Evolutionary conservation across 1,140 invertebrate genomes (phyloP).

Genomic region (Panulirus ornatus): DNA sequence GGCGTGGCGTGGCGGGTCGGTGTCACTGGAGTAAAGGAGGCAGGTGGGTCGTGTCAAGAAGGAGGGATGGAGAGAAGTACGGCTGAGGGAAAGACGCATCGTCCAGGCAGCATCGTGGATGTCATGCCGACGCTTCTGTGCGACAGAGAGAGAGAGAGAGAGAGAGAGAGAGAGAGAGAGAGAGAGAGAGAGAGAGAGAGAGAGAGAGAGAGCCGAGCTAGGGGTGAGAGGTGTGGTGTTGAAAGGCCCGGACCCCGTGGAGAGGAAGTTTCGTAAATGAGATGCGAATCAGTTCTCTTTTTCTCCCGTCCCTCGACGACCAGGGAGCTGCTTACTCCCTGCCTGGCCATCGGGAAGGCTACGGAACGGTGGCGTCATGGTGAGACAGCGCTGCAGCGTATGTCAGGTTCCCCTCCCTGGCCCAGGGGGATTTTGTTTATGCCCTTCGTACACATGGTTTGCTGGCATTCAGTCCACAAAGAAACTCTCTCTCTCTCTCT

Average conservation of each 20-base stretch:
- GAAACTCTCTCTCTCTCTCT: background rate
- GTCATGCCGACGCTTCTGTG: background rate
- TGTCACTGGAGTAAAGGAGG: background rate
- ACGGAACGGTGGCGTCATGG: too few species aligned
- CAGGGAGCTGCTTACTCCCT: background rate
- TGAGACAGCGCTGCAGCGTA: background rate
- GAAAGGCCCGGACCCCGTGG: background rate
- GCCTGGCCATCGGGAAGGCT: too few species aligned
- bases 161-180: slow-evolving; percentile 4
- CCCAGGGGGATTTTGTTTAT: background rate
- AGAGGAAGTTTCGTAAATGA: background rate
- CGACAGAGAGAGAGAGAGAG: background rate
- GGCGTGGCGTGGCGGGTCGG: background rate
- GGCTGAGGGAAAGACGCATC: background rate
- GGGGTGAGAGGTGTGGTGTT: background rate
- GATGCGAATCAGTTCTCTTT: background rate
- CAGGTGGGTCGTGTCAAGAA: background rate
- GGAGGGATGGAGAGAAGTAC: background rate
- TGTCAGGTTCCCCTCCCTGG: background rate
- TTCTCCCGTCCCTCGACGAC: background rate
- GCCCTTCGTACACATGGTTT: background rate
- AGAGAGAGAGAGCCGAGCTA: slow-evolving; percentile 8
- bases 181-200: slow-evolving; percentile 32
- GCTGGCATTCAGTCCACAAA: background rate
- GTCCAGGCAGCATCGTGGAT: background rate